phyloP scores from a whole-genome alignment of 2,888 invertebrate species.

The Hybos culiciformis region DNA sequence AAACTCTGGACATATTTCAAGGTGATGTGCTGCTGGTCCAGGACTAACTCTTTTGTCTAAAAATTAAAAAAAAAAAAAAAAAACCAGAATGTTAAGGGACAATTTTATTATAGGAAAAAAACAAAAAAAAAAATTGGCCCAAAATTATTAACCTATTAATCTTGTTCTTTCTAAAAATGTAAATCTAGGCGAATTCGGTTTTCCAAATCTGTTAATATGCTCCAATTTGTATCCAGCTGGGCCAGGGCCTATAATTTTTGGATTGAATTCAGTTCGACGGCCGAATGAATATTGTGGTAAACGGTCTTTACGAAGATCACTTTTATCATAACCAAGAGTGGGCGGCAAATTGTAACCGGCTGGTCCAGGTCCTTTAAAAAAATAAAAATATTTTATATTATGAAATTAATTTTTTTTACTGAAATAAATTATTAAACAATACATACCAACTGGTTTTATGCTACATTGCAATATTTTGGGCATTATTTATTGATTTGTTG shows the following conservation, averaged over 20 bases:
- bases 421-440: no score
- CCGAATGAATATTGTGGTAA: slow-evolving; percentile 36
- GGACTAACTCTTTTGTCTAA: slow-evolving; percentile 25
- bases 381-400: not conserved
- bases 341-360: slow-evolving; percentile 43
- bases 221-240: slow-evolving; percentile 26
- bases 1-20: slow-evolving; percentile 21
- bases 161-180: slow-evolving; percentile 36
- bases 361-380: slow-evolving; percentile 44
- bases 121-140: not conserved
- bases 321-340: slow-evolving; percentile 42
- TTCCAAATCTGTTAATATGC: slow-evolving; percentile 22
- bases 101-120: not conserved
- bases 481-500: no score
- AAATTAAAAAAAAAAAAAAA: not conserved
- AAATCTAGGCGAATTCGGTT: slow-evolving; percentile 32
- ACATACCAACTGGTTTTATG: no score
- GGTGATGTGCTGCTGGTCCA: slow-evolving; percentile 28
- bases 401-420: no score
- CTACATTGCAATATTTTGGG: no score
- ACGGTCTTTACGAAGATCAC: slow-evolving; percentile 41
- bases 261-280: slow-evolving; percentile 13
- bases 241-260: slow-evolving; percentile 24
- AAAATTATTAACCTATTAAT: slow-evolving; percentile 19
- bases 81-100: no score